These are phyloP conservation scores for Protophormia terraenovae DNA, from an alignment of 2,888 invertebrate genomes.

Conservation along the genomic window DNA sequence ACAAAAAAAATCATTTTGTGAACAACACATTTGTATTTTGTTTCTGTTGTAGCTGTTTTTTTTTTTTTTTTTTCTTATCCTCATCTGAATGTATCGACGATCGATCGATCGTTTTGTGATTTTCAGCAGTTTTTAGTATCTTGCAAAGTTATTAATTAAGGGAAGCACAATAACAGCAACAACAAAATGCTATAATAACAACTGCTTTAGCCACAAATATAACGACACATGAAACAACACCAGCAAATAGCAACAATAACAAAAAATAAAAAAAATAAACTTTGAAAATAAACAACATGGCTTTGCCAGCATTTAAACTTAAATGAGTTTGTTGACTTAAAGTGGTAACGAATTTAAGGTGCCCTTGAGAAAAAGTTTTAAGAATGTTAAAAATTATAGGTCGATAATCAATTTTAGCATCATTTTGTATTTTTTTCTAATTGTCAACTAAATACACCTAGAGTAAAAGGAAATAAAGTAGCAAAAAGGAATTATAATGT, in stretches of 20 bases:
- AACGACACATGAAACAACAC: slow-evolving; percentile 40
- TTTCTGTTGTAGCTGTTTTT: slow-evolving; percentile 1
- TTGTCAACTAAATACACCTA: too few species aligned
- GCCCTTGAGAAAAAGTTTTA: neutral
- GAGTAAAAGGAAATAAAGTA: too few species aligned
- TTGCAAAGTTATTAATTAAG: slow-evolving; percentile 66
- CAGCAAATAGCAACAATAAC: slow-evolving; percentile 24
- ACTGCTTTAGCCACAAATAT: slow-evolving; percentile 16
- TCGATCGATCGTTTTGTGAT: slow-evolving; percentile 64
- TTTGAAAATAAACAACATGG: neutral
- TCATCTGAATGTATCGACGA: slow-evolving; percentile 47
- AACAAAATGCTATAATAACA: slow-evolving; percentile 28
- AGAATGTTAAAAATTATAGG: too few species aligned
- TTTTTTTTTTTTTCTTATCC: slow-evolving; percentile 16
- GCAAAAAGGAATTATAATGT: too few species aligned
- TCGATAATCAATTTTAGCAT: too few species aligned
- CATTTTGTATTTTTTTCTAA: too few species aligned
- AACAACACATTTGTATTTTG: slow-evolving; percentile 52
- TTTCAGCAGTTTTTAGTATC: slow-evolving; percentile 64
- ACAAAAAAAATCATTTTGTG: slow-evolving; percentile 35
- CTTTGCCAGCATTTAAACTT: neutral
- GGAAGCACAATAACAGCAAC: slow-evolving; percentile 53
- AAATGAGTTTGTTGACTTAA: neutral
- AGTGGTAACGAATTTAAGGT: neutral
- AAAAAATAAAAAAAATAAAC: neutral